A percentile compares a stretch with the other conserved stretches of the same genome.
These are phyloP conservation scores for Lobophora halterata DNA, from an alignment of 2,888 invertebrate species.

Conservation along the genomic window DNA sequence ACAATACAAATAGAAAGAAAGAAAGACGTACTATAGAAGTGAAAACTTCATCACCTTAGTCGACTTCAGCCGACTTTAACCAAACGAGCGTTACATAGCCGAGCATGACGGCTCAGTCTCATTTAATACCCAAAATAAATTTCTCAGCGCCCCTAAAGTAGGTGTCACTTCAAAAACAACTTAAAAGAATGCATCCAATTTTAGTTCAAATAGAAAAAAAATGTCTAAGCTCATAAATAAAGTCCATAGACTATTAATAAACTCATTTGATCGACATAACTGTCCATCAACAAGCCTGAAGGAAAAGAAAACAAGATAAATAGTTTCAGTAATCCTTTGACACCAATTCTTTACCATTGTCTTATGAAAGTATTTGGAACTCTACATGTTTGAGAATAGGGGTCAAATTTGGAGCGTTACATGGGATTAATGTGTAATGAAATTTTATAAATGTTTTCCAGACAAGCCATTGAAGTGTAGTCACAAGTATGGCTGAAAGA, in stretches of 20 bases:
- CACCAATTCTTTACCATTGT: conserved; percentile 17
- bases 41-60: no score
- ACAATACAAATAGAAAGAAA: no score
- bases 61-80: no score
- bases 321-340: conserved; percentile 20
- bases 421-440: conserved; percentile 15
- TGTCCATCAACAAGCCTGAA: conserved; percentile 51
- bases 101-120: no score
- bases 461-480: conserved; percentile 32
- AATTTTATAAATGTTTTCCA: conserved; percentile 31
- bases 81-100: no score
- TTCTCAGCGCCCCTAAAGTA: neutral
- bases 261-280: conserved; percentile 40
- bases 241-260: conserved; percentile 40
- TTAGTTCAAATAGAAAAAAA: conserved; percentile 1
- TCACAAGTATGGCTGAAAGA: conserved; percentile 29
- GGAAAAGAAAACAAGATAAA: conserved; percentile 45
- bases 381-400: conserved; percentile 6
- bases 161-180: neutral
- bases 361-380: conserved; percentile 4
- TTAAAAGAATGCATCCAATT: conserved; percentile 6
- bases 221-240: conserved; percentile 18
- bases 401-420: conserved; percentile 6
- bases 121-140: no score
- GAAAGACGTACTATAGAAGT: no score